These are phyloP conservation scores for Solen grandis DNA, from an alignment of 1,140 invertebrate genomes.

Conservation along the genomic window DNA sequence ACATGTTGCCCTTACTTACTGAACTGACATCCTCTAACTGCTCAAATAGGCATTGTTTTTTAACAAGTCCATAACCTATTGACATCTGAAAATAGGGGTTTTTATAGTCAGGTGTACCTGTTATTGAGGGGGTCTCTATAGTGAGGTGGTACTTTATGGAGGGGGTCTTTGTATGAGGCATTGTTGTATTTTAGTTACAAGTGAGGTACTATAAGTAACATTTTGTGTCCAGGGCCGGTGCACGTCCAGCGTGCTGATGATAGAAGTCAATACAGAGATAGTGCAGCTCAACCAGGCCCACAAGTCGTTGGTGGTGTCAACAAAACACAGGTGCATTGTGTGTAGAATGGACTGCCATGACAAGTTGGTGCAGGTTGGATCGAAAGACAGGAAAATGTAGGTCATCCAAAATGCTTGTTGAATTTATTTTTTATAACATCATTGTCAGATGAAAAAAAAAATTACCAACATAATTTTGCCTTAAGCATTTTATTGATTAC, in stretches of 20 bases:
- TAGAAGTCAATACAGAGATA: slow-evolving; percentile 90
- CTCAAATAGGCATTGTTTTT: too few species aligned
- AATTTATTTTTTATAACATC: background rate
- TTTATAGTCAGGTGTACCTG: too few species aligned
- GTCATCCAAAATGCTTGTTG: slow-evolving; percentile 48
- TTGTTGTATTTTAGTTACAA: too few species aligned
- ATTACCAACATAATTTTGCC: background rate
- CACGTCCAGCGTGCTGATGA: slow-evolving; percentile 90
- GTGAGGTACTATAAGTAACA: background rate
- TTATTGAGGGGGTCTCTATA: too few species aligned
- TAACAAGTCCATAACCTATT: too few species aligned
- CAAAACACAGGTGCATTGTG: slow-evolving; percentile 89
- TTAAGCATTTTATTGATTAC: too few species aligned
- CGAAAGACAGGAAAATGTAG: slow-evolving; percentile 92
- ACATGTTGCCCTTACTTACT: too few species aligned
- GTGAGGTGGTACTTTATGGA: too few species aligned
- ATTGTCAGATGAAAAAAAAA: background rate
- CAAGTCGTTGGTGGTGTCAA: slow-evolving; percentile 89
- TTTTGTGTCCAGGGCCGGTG: slow-evolving; percentile 87
- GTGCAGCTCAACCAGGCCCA: slow-evolving; percentile 92
- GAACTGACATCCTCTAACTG: too few species aligned
- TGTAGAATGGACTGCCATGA: slow-evolving; percentile 83
- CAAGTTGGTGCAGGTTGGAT: slow-evolving; percentile 89
- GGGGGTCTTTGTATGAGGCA: too few species aligned
- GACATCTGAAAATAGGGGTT: too few species aligned